Evolutionary conservation across 2,888 invertebrate species (phyloP).

Genomic region (Oscheius myriophilus): DNA sequence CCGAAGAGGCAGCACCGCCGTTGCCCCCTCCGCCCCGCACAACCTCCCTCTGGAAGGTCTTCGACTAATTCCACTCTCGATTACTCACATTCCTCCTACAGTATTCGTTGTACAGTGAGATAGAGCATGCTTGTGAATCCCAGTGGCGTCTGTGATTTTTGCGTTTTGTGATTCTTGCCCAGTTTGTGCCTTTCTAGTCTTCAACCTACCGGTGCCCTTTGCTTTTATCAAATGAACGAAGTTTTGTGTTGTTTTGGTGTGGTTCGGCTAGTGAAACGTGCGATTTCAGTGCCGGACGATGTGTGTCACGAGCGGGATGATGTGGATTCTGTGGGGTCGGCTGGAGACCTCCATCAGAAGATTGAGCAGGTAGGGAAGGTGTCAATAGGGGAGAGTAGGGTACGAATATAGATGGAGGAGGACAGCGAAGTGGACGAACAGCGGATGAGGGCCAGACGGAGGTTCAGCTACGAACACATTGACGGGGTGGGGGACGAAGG

Average conservation of each 20-base stretch:
- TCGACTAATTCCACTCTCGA: conserved; percentile 5
- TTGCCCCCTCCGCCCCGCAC: conserved; percentile 25
- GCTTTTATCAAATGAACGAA: conserved; percentile 8
- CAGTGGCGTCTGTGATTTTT: background rate
- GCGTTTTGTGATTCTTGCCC: conserved; percentile 23
- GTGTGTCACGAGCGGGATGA: conserved; percentile 18
- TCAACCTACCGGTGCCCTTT: conserved; percentile 17
- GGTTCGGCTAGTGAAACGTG: background rate
- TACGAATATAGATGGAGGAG: conserved; percentile 31
- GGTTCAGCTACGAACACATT: conserved; percentile 54
- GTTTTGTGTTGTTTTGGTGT: conserved; percentile 7
- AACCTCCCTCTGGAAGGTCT: conserved; percentile 26
- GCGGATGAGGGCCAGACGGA: conserved; percentile 45
- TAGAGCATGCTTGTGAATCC: no score
- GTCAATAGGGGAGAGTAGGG: no score
- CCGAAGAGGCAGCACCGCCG: conserved; percentile 5
- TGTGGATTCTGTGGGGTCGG: conserved; percentile 41
- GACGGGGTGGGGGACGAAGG: conserved; percentile 61
- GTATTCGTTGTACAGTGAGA: no score
- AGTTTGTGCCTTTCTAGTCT: background rate
- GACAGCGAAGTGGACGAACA: conserved; percentile 54
- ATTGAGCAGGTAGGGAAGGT: conserved; percentile 36
- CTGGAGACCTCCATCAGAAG: conserved; percentile 34
- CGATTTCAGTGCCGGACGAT: conserved; percentile 14
- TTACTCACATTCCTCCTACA: background rate